phyloP scores from a whole-genome alignment of 2,888 invertebrate species.

The Calliscelio sp. region DNA sequence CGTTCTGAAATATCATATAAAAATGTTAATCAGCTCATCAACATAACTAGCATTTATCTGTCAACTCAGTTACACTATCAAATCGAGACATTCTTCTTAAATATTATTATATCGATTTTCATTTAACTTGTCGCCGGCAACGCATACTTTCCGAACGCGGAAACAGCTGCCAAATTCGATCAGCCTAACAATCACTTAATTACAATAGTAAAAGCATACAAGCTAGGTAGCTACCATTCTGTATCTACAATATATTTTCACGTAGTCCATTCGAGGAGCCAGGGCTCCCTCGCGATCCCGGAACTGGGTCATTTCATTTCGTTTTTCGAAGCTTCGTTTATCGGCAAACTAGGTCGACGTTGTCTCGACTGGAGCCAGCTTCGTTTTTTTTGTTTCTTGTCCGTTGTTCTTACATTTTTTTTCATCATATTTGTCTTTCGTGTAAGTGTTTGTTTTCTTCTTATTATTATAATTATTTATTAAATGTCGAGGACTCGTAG shows the following conservation, averaged over 20 bases:
- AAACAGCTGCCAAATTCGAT: conserved; percentile 68
- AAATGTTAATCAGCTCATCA: no score
- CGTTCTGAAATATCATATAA: no score
- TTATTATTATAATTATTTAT: no score
- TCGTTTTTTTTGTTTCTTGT: conserved; percentile 42
- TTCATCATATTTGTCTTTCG: background rate
- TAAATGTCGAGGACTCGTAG: conserved; percentile 58
- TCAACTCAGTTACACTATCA: no score
- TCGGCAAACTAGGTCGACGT: conserved; percentile 63
- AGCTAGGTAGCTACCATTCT: conserved; percentile 85
- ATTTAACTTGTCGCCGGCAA: conserved; percentile 44
- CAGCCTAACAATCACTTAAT: conserved; percentile 78
- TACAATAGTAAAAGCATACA: conserved; percentile 85
- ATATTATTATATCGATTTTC: no score
- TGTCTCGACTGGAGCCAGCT: conserved; percentile 56
- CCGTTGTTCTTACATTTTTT: no score
- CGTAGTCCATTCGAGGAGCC: conserved; percentile 56
- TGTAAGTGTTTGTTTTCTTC: conserved; percentile 15
- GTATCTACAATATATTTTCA: conserved; percentile 82
- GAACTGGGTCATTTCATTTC: conserved; percentile 61
- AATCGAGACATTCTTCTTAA: no score
- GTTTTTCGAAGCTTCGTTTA: conserved; percentile 66
- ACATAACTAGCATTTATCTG: no score
- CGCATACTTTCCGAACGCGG: conserved; percentile 51
- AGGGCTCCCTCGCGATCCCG: conserved; percentile 40